phyloP scores from a whole-genome alignment of 2,113 vertebrate genomes.

The Misgurnus anguillicaudatus region DNA sequence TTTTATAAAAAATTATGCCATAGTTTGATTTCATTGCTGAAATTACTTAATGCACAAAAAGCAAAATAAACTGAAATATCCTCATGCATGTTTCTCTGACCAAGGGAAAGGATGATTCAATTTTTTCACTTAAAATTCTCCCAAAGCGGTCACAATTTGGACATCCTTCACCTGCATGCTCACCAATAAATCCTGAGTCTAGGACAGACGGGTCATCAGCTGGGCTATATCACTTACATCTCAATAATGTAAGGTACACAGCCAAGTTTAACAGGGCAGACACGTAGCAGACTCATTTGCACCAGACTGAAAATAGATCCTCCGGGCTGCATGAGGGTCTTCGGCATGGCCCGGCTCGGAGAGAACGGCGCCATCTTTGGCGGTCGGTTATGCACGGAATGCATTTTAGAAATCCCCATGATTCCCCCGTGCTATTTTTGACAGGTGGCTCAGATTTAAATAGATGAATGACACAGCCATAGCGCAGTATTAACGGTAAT shows the following conservation, averaged over 20 bases:
- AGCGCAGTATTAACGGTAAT: slow-evolving; percentile 54
- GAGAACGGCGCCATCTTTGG: slow-evolving; percentile 60
- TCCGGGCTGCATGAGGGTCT: slow-evolving; percentile 42
- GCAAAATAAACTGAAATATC: background rate
- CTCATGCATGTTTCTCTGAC: background rate
- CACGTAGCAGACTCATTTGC: slow-evolving; percentile 21
- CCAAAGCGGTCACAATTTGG: background rate
- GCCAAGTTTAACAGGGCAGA: slow-evolving; percentile 37
- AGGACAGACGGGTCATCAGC: background rate
- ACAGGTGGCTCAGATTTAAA: slow-evolving; percentile 61
- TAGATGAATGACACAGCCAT: slow-evolving; percentile 55
- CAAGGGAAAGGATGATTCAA: background rate
- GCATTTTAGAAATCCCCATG: slow-evolving; percentile 53
- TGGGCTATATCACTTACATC: background rate
- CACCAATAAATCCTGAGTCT: background rate
- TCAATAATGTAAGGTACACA: slow-evolving; percentile 18
- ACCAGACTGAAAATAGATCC: slow-evolving; percentile 58
- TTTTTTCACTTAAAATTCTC: background rate
- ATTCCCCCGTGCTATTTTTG: slow-evolving; percentile 47
- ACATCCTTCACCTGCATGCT: background rate
- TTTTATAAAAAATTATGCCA: no score
- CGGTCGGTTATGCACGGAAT: slow-evolving; percentile 51
- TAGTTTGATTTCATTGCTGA: no score
- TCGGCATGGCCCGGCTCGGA: slow-evolving; percentile 40
- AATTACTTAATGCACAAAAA: no score